Evolutionary conservation across 2,113 vertebrate genomes (phyloP).

Genomic region (Athene noctua): DNA sequence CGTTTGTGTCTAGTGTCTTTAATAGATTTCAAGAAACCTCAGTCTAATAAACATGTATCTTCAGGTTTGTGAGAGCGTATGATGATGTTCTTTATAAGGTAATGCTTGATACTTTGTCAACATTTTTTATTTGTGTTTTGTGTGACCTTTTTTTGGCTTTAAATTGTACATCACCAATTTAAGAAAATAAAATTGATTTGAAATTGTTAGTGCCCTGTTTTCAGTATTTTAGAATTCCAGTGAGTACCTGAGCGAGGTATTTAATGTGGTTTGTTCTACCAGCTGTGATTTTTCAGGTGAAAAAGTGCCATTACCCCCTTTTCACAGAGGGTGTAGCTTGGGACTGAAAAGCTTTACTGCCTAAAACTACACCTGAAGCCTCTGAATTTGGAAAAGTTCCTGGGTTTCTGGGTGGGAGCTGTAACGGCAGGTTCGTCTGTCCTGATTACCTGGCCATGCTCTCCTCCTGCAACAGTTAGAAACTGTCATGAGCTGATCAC

Average conservation of each 20-base stretch:
- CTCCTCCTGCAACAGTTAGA: background rate
- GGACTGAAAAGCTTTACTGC: background rate
- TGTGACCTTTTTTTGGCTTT: conserved; percentile 59
- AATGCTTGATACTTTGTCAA: conserved; percentile 34
- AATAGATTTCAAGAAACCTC: conserved; percentile 53
- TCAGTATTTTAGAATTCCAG: background rate
- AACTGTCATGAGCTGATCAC: rapidly evolving
- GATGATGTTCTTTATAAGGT: conserved; percentile 40
- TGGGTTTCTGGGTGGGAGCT: background rate
- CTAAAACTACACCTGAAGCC: background rate
- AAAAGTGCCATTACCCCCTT: background rate
- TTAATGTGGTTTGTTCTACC: background rate
- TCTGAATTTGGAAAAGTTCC: background rate
- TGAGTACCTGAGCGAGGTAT: rapidly evolving
- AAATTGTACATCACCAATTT: conserved; percentile 59
- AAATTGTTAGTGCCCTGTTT: conserved; percentile 46
- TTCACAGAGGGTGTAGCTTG: background rate
- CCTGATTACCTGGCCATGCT: rapidly evolving
- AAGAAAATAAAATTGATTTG: conserved; percentile 75
- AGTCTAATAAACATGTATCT: conserved; percentile 14
- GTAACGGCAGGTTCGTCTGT: background rate
- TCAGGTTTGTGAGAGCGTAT: conserved; percentile 32
- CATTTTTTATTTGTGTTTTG: conserved; percentile 55
- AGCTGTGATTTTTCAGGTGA: background rate
- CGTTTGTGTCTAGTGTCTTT: conserved; percentile 49